Base-by-base conservation (phyloP, 92 coral and sea anemone species). In the Pocillopora meandrina region DNA sequence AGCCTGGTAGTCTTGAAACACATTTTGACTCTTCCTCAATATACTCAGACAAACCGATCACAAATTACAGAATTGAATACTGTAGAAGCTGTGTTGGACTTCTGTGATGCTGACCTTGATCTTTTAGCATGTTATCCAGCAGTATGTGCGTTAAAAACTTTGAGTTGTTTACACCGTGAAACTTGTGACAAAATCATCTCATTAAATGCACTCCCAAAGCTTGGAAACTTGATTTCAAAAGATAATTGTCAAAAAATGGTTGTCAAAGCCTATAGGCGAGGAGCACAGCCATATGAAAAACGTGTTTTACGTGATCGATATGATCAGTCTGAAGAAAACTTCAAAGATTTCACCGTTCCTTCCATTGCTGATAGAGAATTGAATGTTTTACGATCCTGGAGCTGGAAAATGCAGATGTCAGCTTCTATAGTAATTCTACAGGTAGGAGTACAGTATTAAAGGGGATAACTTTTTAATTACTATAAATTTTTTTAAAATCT, bases 231-330 rank as follows among this genome's bases (percentile, higher is more conserved):
- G 26, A 84, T 93, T 42, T 79, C 67, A 47, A 93, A 93, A 79
- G 97, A 93, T 36, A 93, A 88, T 63, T 89, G 92, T 71, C 97
- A 92, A 78, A 93, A 93, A 79, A 75, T 89, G 88, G 77, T 89
- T 67, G 86, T 92, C 60, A 92, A 92, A 62, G 93, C 90, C 1
- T 93, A 80, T 58, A 88, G 78, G 42, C 76, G 63, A 49, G 97
- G 91, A 21, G 67, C 89, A 33, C 87, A 78, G 33, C 91, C 89
- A 7, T 92, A 89, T 80, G 91, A 92, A 60, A 66, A 60, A 64
- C 55, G 85, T 9, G 89, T 89, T 64, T 87, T 93, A 47, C 88
- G 88, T 49, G 75, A 79, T 47, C 64, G 87, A 58, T 81, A 63
- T 64, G 82, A 76, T 61, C 77, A 85, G 61, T 72, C 85, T 55